Conservation (phyloP, 2,797 vertebrate species). For the Urosaurus nigricauda region DNA sequence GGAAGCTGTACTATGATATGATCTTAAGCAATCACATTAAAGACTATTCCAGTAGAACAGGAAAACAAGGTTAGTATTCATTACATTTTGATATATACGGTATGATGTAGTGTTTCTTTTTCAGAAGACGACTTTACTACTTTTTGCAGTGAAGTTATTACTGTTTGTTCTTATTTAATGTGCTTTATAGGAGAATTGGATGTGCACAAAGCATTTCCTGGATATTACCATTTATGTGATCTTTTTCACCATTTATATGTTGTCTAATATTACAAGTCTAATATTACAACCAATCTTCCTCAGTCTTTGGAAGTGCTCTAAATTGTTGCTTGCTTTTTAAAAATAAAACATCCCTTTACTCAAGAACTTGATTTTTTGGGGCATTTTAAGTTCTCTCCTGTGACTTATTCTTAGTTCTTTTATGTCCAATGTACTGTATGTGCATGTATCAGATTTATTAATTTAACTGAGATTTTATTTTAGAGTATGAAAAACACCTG, state of each 20-base stretch:
- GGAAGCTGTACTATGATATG: conserved; percentile 16
- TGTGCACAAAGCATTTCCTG: conserved; percentile 33
- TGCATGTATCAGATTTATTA: too few species aligned
- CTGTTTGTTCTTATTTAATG: conserved; percentile 37
- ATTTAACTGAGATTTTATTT: conserved; percentile 32
- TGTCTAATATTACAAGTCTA: conserved; percentile 35
- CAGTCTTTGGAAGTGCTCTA: conserved; percentile 48
- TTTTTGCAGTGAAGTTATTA: conserved; percentile 12
- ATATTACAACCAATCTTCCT: conserved; percentile 23
- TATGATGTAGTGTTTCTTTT: conserved; percentile 33
- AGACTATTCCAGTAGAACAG: conserved; percentile 42
- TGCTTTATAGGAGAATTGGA: conserved; percentile 28
- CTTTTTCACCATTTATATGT: not conserved
- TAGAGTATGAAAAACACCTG: not conserved
- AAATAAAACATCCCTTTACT: conserved; percentile 17
- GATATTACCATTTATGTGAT: not conserved
- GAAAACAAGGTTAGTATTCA: conserved; percentile 39
- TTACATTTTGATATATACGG: conserved; percentile 55
- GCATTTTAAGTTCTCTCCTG: conserved; percentile 1
- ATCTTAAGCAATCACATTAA: conserved; percentile 50
- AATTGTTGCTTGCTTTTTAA: conserved; percentile 53
- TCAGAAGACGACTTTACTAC: conserved; percentile 19
- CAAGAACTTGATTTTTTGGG: not conserved
- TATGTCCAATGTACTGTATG: not conserved
- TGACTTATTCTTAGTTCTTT: not conserved